Evolutionary conservation across 2,888 invertebrate genomes (phyloP).

Genomic region (Parnassius orleans): DNA sequence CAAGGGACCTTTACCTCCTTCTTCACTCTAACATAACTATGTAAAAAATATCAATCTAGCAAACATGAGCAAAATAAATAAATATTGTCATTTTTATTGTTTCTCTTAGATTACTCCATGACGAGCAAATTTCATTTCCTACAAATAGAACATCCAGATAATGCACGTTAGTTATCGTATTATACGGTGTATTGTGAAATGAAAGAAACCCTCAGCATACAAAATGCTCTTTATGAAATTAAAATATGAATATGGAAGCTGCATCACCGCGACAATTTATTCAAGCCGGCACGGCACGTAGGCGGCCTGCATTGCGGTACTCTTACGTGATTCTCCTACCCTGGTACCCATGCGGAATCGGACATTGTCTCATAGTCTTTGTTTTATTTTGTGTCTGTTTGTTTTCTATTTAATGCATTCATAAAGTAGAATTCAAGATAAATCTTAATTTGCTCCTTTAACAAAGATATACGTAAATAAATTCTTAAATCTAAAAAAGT

Average conservation of each 20-base stretch:
- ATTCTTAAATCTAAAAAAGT: too few species aligned
- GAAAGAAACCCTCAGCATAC: not conserved
- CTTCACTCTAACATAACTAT: too few species aligned
- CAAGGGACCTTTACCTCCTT: too few species aligned
- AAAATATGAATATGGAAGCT: slow-evolving; percentile 24
- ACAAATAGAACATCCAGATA: not conserved
- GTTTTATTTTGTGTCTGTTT: not conserved
- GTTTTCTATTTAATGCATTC: slow-evolving; percentile 36
- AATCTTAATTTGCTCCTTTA: too few species aligned
- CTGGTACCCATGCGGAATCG: slow-evolving; percentile 32
- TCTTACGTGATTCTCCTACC: slow-evolving; percentile 63
- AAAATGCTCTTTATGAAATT: slow-evolving; percentile 23
- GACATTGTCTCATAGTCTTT: slow-evolving; percentile 2
- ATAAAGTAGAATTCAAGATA: too few species aligned
- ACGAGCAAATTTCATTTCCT: too few species aligned
- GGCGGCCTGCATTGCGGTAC: slow-evolving; percentile 65
- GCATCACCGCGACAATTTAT: slow-evolving; percentile 34
- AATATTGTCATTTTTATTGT: too few species aligned
- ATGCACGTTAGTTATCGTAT: not conserved
- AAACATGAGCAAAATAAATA: too few species aligned
- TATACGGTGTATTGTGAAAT: slow-evolving; percentile 1
- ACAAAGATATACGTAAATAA: too few species aligned
- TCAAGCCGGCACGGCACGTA: slow-evolving; percentile 36
- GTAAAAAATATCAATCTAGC: too few species aligned
- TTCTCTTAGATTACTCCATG: too few species aligned